These are phyloP conservation scores for Paramuricea clavata DNA, from an alignment of 92 coral and sea anemone species.

Conservation along the genomic window DNA sequence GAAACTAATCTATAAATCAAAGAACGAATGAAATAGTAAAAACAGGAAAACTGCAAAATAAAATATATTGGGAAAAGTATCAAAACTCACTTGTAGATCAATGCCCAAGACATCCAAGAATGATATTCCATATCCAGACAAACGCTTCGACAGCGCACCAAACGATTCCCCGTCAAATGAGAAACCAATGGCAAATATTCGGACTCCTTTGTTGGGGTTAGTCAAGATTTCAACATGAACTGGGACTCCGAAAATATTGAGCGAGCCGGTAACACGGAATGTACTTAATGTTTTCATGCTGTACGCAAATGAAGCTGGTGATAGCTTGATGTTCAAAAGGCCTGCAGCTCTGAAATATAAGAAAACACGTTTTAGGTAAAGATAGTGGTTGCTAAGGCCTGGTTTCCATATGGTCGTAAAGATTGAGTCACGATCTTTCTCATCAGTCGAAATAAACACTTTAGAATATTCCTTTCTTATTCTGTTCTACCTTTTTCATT, in stretches of 20 bases:
- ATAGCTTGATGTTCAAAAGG: constrained; percentile 79
- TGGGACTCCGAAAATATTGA: constrained; percentile 81
- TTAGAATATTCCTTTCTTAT: too few species aligned
- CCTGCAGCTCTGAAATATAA: constrained; percentile 69
- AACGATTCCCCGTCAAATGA: constrained; percentile 89
- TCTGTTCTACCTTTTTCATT: neutral
- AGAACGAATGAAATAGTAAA: neutral
- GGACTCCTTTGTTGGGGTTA: constrained; percentile 39
- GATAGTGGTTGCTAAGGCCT: too few species aligned
- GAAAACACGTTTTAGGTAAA: neutral
- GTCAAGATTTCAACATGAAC: constrained; percentile 88
- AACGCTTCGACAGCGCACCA: constrained; percentile 81
- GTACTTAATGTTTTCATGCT: constrained; percentile 70
- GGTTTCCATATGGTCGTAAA: too few species aligned
- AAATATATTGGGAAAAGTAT: too few species aligned
- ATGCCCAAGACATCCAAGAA: constrained; percentile 87
- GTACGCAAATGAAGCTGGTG: constrained; percentile 70
- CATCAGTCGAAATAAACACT: too few species aligned
- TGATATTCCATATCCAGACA: constrained; percentile 81
- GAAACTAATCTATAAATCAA: neutral
- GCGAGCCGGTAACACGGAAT: constrained; percentile 85
- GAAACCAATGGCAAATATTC: constrained; percentile 91
- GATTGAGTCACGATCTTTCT: too few species aligned
- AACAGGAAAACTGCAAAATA: too few species aligned
- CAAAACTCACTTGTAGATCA: constrained; percentile 74